Evolutionary conservation across 2,888 invertebrate genomes (phyloP).

Genomic region (Ornithoptera priamus): DNA sequence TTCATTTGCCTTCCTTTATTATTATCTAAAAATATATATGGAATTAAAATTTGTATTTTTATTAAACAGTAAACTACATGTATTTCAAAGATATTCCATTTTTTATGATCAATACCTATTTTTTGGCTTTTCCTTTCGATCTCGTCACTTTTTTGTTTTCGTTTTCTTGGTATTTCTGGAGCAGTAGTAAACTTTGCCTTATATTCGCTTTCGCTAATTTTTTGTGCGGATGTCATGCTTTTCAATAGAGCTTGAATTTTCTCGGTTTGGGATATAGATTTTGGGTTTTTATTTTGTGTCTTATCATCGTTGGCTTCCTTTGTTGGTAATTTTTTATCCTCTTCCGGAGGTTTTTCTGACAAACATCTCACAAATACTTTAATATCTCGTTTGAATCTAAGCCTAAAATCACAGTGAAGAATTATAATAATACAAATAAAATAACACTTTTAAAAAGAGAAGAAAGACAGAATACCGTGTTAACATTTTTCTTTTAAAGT

Average conservation of each 20-base stretch:
- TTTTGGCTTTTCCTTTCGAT: constrained; percentile 61
- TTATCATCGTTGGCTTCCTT: constrained; percentile 39
- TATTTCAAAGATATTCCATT: too few relatives aligned
- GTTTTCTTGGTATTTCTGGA: constrained; percentile 48
- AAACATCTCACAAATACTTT: constrained; percentile 38
- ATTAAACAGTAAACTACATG: neutral
- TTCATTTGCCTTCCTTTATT: neutral
- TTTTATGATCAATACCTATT: constrained; percentile 49
- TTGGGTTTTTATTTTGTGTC: constrained; percentile 39
- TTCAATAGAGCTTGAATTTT: constrained; percentile 70
- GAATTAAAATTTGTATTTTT: neutral
- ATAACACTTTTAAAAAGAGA: neutral
- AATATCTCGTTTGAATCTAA: constrained; percentile 38
- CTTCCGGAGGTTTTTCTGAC: constrained; percentile 47
- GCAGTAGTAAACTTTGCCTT: constrained; percentile 61
- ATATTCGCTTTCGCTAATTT: constrained; percentile 62
- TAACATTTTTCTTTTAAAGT: constrained; percentile 28
- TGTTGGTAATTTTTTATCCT: constrained; percentile 51
- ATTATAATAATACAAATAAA: neutral
- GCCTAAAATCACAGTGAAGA: constrained; percentile 32
- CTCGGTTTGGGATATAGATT: constrained; percentile 50
- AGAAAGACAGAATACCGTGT: constrained; percentile 29
- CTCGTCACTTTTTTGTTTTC: constrained; percentile 48
- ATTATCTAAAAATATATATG: neutral
- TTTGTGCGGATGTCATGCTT: constrained; percentile 58